These are phyloP conservation scores for Charadrius vociferus DNA, from an alignment of 2,113 vertebrate species.

Conservation along the genomic window DNA sequence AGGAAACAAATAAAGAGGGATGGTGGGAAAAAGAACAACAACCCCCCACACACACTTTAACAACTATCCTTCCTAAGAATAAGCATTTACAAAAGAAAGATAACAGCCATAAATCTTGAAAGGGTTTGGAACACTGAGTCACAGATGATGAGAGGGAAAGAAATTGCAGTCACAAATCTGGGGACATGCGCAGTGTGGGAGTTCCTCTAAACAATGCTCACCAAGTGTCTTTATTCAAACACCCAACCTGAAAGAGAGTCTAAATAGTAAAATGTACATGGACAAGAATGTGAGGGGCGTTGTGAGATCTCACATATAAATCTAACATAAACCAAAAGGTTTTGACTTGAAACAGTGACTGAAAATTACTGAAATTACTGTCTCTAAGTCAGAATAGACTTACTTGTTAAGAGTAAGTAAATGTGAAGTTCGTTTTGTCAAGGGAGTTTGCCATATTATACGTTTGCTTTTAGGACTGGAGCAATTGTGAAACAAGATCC, in stretches of 20 bases:
- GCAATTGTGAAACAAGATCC: neutral
- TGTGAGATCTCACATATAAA: neutral
- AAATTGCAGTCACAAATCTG: neutral
- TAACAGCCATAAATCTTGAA: neutral
- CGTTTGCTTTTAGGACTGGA: neutral
- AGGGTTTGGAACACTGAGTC: neutral
- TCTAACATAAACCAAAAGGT: neutral
- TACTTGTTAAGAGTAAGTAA: neutral
- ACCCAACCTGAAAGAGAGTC: neutral
- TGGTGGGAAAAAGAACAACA: neutral
- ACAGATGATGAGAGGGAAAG: neutral
- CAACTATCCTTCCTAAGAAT: neutral
- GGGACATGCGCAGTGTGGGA: neutral
- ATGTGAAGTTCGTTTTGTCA: neutral
- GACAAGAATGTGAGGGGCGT: neutral
- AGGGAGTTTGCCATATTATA: neutral
- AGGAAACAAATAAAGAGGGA: neutral
- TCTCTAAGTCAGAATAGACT: neutral
- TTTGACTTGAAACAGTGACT: neutral
- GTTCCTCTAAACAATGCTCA: fast-evolving
- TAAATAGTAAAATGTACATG: neutral
- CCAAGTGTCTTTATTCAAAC: neutral
- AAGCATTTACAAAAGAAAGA: neutral
- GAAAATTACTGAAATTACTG: neutral
- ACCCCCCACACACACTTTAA: neutral